Evolutionary conservation across 2,797 vertebrate species (phyloP).

Genomic region (Tympanoctomys barrerae): DNA sequence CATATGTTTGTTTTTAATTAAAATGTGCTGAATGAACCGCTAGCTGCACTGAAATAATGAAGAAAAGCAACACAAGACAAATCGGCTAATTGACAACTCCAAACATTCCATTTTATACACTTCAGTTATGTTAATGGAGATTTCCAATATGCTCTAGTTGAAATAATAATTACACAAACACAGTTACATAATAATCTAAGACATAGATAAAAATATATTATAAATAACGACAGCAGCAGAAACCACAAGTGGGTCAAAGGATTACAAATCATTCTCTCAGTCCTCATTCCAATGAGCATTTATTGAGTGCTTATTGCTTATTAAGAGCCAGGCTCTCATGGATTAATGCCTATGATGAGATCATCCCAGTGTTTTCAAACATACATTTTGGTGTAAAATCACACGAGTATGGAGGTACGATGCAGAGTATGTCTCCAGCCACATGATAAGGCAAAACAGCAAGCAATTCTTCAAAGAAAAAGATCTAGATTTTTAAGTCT

Average conservation of each 20-base stretch:
- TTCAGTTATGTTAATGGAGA: slow-evolving; percentile 81
- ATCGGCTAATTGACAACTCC: slow-evolving; percentile 84
- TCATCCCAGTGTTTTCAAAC: slow-evolving; percentile 38
- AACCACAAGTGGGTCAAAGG: slow-evolving; percentile 70
- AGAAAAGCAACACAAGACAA: slow-evolving; percentile 84
- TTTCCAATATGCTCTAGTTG: slow-evolving; percentile 84
- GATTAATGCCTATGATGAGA: neutral
- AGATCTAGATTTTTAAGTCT: slow-evolving; percentile 32
- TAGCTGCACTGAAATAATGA: slow-evolving; percentile 83
- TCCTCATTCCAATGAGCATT: slow-evolving; percentile 13
- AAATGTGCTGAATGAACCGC: slow-evolving; percentile 85
- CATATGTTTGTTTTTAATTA: slow-evolving; percentile 88
- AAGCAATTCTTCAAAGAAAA: slow-evolving; percentile 23
- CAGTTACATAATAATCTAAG: slow-evolving; percentile 73
- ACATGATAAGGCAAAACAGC: neutral
- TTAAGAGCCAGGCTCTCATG: neutral
- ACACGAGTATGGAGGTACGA: neutral
- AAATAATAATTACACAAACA: slow-evolving; percentile 74
- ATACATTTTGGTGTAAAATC: neutral
- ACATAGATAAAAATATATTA: slow-evolving; percentile 70
- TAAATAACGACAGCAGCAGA: slow-evolving; percentile 56
- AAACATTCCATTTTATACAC: slow-evolving; percentile 83
- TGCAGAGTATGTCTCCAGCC: neutral
- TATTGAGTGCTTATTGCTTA: neutral
- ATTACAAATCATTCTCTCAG: slow-evolving; percentile 58